phyloP scores from a whole-genome alignment of 2,113 vertebrate species.

The Meleagris gallopavo region DNA sequence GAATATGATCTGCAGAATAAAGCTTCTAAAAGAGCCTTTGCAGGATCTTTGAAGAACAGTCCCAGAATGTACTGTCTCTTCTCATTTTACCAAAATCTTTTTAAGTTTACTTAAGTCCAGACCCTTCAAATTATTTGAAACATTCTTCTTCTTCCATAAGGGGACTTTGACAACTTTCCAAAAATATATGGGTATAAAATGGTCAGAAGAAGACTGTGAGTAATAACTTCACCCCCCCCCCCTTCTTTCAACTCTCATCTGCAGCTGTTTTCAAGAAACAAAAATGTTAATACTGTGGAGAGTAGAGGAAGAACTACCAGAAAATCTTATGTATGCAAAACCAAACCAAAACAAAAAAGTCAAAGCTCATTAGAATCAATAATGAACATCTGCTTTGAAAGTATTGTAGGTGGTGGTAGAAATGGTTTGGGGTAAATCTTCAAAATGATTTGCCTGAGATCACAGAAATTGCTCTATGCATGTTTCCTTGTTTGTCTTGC shows the following conservation, averaged over 20 bases:
- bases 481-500: background rate
- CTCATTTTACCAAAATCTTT: slow-evolving; percentile 2
- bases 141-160: background rate
- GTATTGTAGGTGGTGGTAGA: background rate
- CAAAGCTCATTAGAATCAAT: background rate
- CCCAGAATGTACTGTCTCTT: background rate
- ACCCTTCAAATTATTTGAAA: slow-evolving; percentile 23
- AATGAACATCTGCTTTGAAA: background rate
- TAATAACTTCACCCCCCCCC: background rate
- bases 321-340: background rate
- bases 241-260: background rate
- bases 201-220: background rate
- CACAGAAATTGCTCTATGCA: background rate
- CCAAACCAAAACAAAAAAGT: background rate
- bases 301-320: background rate
- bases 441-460: background rate
- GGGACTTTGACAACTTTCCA: background rate
- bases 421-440: background rate
- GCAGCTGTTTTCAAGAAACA: slow-evolving; percentile 7
- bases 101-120: background rate
- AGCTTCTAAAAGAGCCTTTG: background rate
- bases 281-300: background rate
- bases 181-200: background rate
- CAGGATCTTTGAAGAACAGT: background rate
- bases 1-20: background rate